phyloP scores from a whole-genome alignment of 2,888 invertebrate genomes.

The Agrochola circellaris region DNA sequence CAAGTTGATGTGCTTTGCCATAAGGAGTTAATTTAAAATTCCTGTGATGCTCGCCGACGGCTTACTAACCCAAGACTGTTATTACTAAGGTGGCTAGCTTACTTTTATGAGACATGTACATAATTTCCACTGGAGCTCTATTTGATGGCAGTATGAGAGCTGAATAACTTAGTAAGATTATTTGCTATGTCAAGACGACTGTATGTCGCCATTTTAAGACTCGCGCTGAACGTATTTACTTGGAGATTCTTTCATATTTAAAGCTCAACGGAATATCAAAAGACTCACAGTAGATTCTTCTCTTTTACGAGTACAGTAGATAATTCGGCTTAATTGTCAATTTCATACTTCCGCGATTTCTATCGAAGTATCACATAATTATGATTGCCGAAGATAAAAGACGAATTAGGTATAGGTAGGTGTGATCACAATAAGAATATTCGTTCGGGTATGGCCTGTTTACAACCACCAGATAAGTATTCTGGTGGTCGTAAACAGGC shows the following conservation, averaged over 20 bases:
- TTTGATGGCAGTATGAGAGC: conserved; percentile 21
- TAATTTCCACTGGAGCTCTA: conserved; percentile 8
- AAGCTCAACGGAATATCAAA: not conserved
- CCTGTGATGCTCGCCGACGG: conserved; percentile 9
- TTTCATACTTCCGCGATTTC: not conserved
- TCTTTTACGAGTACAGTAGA: not conserved
- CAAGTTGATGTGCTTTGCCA: conserved; percentile 25
- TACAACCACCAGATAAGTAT: not conserved
- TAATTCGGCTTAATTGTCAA: not conserved
- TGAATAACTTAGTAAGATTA: conserved; percentile 39
- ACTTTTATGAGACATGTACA: conserved; percentile 37
- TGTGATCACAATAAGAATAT: not conserved
- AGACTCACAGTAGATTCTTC: not conserved
- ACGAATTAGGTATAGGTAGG: not conserved
- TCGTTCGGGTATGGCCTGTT: not conserved
- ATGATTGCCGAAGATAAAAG: not conserved
- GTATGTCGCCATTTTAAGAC: conserved; percentile 12
- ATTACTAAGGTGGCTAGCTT: conserved; percentile 31
- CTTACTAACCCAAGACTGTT: conserved; percentile 19
- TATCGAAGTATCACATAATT: not conserved
- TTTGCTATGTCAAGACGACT: conserved; percentile 16
- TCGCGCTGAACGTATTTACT: not conserved
- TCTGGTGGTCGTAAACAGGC: too few species aligned
- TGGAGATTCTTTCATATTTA: not conserved
- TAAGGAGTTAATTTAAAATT: conserved; percentile 43